A percentile compares a stretch with the other conserved stretches of the same genome.
These are phyloP conservation scores for Nothobranchius furzeri DNA, from an alignment of 2,113 vertebrate genomes.

Conservation along the genomic window DNA sequence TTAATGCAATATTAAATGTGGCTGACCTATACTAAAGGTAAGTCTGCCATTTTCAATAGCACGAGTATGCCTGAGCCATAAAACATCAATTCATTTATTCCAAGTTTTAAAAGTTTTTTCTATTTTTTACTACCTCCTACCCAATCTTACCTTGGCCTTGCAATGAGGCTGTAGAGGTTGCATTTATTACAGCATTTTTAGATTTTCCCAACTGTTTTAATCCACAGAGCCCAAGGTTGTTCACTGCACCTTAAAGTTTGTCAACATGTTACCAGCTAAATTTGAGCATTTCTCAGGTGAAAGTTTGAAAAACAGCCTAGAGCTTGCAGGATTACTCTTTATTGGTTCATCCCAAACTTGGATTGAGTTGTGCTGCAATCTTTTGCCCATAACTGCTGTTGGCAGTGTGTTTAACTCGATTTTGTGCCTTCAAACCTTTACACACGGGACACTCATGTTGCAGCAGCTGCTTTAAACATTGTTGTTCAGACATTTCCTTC, in stretches of 20 bases:
- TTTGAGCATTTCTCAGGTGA: slow-evolving; percentile 3
- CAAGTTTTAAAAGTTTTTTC: too few species aligned
- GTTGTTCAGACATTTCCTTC: neutral
- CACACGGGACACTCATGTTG: neutral
- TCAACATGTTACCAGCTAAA: neutral
- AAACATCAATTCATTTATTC: neutral
- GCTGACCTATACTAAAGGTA: neutral
- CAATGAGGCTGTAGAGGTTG: neutral
- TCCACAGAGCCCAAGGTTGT: neutral
- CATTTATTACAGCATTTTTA: neutral
- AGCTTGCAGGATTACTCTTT: neutral
- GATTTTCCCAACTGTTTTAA: neutral
- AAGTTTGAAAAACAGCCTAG: neutral
- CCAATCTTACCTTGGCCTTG: neutral
- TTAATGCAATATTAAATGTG: neutral
- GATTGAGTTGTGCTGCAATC: neutral
- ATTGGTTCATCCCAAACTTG: neutral
- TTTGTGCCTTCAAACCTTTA: neutral
- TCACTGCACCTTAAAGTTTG: neutral
- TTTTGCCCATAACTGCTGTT: neutral
- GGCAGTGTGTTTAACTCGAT: slow-evolving; percentile 1
- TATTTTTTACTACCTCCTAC: neutral
- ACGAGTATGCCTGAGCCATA: neutral
- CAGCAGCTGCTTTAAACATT: slow-evolving; percentile 8
- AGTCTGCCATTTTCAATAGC: neutral